Evolutionary conservation across 2,888 invertebrate genomes (phyloP).

Genomic region (Dryomyza anilis): DNA sequence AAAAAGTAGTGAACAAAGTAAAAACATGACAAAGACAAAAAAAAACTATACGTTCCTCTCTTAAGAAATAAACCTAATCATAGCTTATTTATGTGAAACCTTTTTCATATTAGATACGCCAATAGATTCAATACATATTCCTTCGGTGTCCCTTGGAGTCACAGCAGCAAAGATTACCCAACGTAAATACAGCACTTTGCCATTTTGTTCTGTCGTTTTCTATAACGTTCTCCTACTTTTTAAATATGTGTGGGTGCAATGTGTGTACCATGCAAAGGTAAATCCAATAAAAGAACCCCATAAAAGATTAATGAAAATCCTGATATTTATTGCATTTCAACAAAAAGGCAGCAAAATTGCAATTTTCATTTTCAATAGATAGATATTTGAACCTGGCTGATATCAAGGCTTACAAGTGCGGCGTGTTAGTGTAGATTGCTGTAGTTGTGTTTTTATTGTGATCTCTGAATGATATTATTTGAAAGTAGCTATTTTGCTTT

Average conservation of each 20-base stretch:
- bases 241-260: background rate
- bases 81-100: conserved; percentile 16
- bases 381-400: background rate
- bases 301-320: background rate
- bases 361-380: background rate
- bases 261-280: background rate
- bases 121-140: conserved; percentile 15
- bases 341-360: background rate
- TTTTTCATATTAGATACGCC: conserved; percentile 3
- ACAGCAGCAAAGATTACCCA: too few species aligned
- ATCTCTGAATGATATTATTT: too few species aligned
- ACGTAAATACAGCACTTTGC: too few species aligned
- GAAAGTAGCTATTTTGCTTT: too few species aligned
- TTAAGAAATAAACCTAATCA: conserved; percentile 16
- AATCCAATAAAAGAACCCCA: background rate
- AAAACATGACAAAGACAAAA: too few species aligned
- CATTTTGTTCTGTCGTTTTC: too few species aligned
- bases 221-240: too few species aligned
- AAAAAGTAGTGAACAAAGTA: too few species aligned
- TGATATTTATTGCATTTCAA: conserved; percentile 1
- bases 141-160: background rate
- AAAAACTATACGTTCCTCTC: too few species aligned
- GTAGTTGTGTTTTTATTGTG: too few species aligned
- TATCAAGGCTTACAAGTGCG: background rate
- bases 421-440: too few species aligned